These are phyloP conservation scores for Isichthys henryi DNA, from an alignment of 2,113 vertebrate species.

Conservation along the genomic window DNA sequence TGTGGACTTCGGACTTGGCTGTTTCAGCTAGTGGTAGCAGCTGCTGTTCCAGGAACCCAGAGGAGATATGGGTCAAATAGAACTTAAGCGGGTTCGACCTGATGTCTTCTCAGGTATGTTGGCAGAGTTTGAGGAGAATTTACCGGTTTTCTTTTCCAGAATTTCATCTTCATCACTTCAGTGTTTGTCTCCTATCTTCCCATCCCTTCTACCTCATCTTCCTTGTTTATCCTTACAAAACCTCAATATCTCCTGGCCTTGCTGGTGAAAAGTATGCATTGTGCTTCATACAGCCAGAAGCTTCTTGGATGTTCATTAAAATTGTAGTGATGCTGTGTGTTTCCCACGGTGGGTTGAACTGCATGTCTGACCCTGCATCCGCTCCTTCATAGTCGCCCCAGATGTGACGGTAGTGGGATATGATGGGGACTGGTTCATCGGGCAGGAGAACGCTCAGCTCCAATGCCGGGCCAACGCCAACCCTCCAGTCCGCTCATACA, in stretches of 20 bases:
- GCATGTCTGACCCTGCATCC: not conserved
- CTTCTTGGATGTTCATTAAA: not conserved
- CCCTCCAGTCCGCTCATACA: constrained; percentile 73
- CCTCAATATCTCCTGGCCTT: not conserved
- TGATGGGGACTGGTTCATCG: constrained; percentile 90
- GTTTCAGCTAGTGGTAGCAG: not conserved
- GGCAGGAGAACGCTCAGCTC: constrained; percentile 83
- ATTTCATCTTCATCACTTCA: not conserved
- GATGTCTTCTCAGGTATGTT: not conserved
- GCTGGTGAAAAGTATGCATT: not conserved
- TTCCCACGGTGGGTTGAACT: not conserved
- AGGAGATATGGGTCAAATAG: not conserved
- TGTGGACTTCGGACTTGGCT: not conserved
- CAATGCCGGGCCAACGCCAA: constrained; percentile 91
- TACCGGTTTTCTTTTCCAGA: not conserved
- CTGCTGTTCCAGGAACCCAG: not conserved
- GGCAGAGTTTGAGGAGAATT: not conserved
- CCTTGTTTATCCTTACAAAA: not conserved
- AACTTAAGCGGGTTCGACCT: not conserved
- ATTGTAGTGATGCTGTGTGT: not conserved
- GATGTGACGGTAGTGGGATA: constrained; percentile 88
- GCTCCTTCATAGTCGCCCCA: constrained; percentile 73
- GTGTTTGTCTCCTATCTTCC: not conserved
- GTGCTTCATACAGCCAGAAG: not conserved
- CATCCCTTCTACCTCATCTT: not conserved